Percentiles rank a stretch among this genome's conserved stretches.
phyloP scores from a whole-genome alignment of 1,140 invertebrate genomes.

The Chionoecetes opilio region DNA sequence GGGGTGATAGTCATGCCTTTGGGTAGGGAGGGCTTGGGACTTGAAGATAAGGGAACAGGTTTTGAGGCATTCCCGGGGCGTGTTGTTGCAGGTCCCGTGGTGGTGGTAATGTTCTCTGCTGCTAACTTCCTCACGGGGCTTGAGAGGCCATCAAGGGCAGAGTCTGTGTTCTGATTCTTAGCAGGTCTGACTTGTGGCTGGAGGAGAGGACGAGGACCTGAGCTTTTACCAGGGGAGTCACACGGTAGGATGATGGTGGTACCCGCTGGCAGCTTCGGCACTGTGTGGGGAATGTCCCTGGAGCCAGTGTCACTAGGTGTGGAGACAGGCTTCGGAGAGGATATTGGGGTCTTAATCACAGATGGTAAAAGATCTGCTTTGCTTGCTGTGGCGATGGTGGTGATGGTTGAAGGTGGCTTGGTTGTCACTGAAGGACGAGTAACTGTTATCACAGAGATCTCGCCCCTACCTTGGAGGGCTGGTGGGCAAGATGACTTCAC shows the following conservation, averaged over 20 bases:
- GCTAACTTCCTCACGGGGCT: constrained; percentile 47
- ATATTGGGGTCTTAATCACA: not conserved
- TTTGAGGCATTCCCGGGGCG: constrained; percentile 6
- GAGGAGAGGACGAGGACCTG: constrained; percentile 55
- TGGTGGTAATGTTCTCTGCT: constrained; percentile 35
- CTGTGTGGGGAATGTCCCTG: not conserved
- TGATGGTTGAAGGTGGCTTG: not conserved
- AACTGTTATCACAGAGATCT: constrained; percentile 72
- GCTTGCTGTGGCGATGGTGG: not conserved
- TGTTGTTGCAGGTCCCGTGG: not conserved
- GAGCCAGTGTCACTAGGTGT: not conserved
- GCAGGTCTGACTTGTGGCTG: constrained; percentile 61
- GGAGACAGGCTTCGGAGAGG: not conserved
- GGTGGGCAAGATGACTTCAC: constrained; percentile 47
- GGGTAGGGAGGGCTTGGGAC: constrained; percentile 39
- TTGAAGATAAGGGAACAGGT: not conserved
- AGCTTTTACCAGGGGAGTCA: constrained; percentile 34
- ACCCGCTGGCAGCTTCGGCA: constrained; percentile 69
- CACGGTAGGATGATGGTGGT: constrained; percentile 60
- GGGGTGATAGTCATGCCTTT: constrained; percentile 74
- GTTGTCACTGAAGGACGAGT: constrained; percentile 36
- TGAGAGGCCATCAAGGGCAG: constrained; percentile 19
- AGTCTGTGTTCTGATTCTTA: constrained; percentile 33
- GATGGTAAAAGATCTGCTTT: not conserved
- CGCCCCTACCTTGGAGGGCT: constrained; percentile 47